Conservation (phyloP, 2,797 vertebrate genomes). For the Cyprinodon diabolis region DNA sequence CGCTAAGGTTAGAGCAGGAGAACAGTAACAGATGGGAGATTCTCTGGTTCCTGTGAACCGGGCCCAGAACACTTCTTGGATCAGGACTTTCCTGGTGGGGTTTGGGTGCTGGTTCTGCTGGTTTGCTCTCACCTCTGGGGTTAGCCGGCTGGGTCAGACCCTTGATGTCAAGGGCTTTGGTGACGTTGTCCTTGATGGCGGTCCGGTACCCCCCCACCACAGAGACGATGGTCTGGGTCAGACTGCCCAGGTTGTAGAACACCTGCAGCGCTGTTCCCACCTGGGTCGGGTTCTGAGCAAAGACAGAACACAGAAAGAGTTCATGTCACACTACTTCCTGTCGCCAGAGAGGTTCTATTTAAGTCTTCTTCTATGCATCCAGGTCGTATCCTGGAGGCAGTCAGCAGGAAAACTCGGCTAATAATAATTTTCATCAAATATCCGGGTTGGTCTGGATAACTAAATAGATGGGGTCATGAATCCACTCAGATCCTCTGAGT, state of each 20-base stretch:
- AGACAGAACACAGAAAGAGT: constrained; percentile 4
- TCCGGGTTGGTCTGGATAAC: no score
- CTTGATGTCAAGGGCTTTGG: constrained; percentile 90
- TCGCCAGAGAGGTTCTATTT: no score
- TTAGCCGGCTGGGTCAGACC: constrained; percentile 87
- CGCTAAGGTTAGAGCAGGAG: no score
- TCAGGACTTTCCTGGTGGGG: no score
- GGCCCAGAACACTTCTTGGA: constrained; percentile 6
- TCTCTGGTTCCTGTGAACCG: constrained; percentile 17
- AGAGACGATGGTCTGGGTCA: constrained; percentile 86
- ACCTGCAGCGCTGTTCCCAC: constrained; percentile 97
- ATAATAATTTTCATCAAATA: no score
- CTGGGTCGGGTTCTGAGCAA: constrained; percentile 92
- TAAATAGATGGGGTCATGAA: no score
- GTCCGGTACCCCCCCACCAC: constrained; percentile 89
- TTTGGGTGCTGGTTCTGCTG: not conserved
- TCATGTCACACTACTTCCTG: no score
- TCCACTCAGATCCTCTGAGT: no score
- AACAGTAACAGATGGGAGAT: no score
- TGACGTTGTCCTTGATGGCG: constrained; percentile 88
- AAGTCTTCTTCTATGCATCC: no score
- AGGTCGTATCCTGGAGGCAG: no score
- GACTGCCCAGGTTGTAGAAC: constrained; percentile 93
- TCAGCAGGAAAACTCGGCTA: no score
- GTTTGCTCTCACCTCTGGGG: constrained; percentile 81